Base-by-base conservation (phyloP, 2,888 invertebrate species). In the Drosophila pseudotakahashii region DNA sequence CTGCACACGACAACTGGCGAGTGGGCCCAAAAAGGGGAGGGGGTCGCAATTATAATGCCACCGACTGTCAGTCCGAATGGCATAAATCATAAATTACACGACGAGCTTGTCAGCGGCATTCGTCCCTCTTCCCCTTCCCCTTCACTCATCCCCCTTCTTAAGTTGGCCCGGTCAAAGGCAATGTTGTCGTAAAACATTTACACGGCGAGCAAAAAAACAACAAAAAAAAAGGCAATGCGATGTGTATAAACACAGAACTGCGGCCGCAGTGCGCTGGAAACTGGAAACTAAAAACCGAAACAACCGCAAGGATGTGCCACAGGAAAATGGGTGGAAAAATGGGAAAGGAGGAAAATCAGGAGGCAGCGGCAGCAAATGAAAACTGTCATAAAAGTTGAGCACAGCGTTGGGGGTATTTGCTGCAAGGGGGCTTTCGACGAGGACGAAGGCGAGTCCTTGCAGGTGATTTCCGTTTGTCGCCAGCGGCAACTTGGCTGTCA, bases 71-170 rank as follows among this genome's bases (percentile, higher is more conserved):
- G 59, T 67, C 67, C 61, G 48, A 70, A 73, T 75, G 70, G 64
- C 78, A 78, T 78, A 78, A 78, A 78, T 78, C 78, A 78, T 78
- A 74, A 78, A 78, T 78, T 78, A 78, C 78, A 78, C 71, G 67
- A 78, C 74, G 59, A 74, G 74, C 76, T 76, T 78, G 77, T 78
- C 77, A 76, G 67, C 66, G 78, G 77, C 77, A 78, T 67, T 73
- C 66, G 75, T 61, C 41, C 9, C 30, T 11, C 45, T 26, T 42
- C 23, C 41, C 41, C 26, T 26, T 13, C 19, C 19, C 19, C 19
- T 1, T 7, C 26, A 50, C 51, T 3, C 19, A 3, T 19, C 19
- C 19, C 19, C 16, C 42, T 37, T 11, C 11, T 36, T 52, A 59
- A 59, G 52, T 59, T 52, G 53, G 60, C 75, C 72, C 41, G 57